These are phyloP conservation scores for Phocides pigmalion DNA, from an alignment of 1,140 invertebrate genomes.

Conservation along the genomic window DNA sequence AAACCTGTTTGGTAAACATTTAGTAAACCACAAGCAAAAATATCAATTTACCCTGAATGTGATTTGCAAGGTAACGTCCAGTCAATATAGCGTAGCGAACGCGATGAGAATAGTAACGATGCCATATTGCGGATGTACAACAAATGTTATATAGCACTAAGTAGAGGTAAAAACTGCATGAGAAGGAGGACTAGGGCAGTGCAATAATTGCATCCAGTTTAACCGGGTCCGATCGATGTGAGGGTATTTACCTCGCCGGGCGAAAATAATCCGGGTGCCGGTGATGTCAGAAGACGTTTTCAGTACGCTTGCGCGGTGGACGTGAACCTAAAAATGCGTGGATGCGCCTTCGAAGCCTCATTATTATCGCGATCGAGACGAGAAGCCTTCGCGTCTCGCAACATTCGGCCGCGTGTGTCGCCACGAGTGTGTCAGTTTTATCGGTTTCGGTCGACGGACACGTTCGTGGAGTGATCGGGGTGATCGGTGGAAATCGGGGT, in stretches of 20 bases:
- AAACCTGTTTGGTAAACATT: too few species aligned
- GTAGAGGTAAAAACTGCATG: slow-evolving; percentile 55
- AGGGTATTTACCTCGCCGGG: slow-evolving; percentile 82
- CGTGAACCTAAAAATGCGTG: slow-evolving; percentile 62
- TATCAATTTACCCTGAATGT: slow-evolving; percentile 7
- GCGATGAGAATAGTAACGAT: slow-evolving; percentile 5
- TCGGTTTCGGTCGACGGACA: slow-evolving; percentile 39
- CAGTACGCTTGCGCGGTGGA: slow-evolving; percentile 61
- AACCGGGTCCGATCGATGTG: slow-evolving; percentile 80
- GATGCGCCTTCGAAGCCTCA: slow-evolving; percentile 66
- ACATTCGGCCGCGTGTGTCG: slow-evolving; percentile 37
- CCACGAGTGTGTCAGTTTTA: slow-evolving; percentile 40
- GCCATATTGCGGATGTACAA: slow-evolving; percentile 1
- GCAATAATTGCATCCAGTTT: slow-evolving; percentile 82
- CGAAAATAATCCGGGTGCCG: slow-evolving; percentile 80
- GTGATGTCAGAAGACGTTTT: slow-evolving; percentile 73
- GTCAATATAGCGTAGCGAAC: not conserved
- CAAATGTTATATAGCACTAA: slow-evolving; percentile 16
- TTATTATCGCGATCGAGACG: slow-evolving; percentile 55
- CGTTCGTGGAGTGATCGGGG: slow-evolving; percentile 38
- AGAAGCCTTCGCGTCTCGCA: slow-evolving; percentile 52
- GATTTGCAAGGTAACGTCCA: slow-evolving; percentile 19
- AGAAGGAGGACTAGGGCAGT: slow-evolving; percentile 72
- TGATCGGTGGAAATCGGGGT: slow-evolving; percentile 41
- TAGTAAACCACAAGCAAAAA: not conserved